These are phyloP conservation scores for Crepidodera aurea DNA, from an alignment of 2,888 invertebrate species.

Conservation along the genomic window DNA sequence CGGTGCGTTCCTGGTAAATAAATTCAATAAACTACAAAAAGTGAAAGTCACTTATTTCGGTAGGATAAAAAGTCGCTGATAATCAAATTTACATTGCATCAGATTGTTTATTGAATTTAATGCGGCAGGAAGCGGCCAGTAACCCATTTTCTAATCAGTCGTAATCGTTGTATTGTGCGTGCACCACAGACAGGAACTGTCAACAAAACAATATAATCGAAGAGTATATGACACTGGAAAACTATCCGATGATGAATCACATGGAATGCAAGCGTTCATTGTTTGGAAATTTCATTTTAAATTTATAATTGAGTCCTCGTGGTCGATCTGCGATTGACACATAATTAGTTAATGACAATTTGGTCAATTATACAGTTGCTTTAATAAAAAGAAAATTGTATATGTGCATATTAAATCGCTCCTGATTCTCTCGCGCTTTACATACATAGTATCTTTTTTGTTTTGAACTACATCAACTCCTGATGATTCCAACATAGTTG, in stretches of 20 bases:
- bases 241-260: neutral
- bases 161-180: neutral
- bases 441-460: too few species aligned
- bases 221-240: neutral
- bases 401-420: too few species aligned
- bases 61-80: neutral
- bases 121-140: neutral
- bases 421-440: too few species aligned
- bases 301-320: neutral
- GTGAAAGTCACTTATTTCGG: neutral
- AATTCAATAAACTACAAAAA: too few species aligned
- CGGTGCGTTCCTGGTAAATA: too few species aligned
- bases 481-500: too few species aligned
- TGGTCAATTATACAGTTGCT: too few species aligned
- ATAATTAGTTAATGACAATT: too few species aligned
- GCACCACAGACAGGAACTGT: neutral
- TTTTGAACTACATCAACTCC: too few species aligned
- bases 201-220: constrained; percentile 1
- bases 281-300: neutral
- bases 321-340: too few species aligned
- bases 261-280: neutral
- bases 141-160: neutral
- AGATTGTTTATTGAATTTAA: neutral
- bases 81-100: neutral
- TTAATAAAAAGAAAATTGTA: too few species aligned